These are phyloP conservation scores for Lutraria rhynchaena DNA, from an alignment of 1,140 invertebrate species.

Conservation along the genomic window DNA sequence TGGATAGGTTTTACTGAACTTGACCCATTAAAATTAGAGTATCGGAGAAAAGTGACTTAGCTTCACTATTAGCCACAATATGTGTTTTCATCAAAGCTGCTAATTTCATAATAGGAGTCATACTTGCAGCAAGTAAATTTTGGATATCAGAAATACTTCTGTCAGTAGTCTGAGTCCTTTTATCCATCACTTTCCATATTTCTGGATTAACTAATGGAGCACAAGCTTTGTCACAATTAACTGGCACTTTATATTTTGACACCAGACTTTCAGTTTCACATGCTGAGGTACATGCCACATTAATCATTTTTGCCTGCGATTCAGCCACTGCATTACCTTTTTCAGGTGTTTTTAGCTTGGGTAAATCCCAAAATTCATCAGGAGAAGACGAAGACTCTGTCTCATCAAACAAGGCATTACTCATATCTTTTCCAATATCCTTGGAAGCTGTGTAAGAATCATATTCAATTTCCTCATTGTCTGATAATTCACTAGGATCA, in stretches of 20 bases:
- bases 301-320: not conserved
- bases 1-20: too few species aligned
- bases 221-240: conserved; percentile 12
- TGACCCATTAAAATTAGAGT: too few species aligned
- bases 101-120: conserved; percentile 12
- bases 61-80: too few species aligned
- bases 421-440: too few species aligned
- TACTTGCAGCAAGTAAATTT: conserved; percentile 3
- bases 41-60: too few species aligned
- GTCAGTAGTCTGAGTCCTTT: conserved; percentile 1
- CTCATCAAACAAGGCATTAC: too few species aligned
- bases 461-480: too few species aligned
- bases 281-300: not conserved
- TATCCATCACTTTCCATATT: conserved; percentile 9
- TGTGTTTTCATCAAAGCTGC: too few species aligned
- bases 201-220: conserved; percentile 19
- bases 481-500: too few species aligned
- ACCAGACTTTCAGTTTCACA: not conserved
- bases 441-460: too few species aligned
- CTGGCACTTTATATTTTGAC: conserved; percentile 8
- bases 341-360: conserved; percentile 20
- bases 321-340: not conserved
- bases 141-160: conserved; percentile 6
- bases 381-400: too few species aligned
- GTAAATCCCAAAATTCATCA: conserved; percentile 12